Base-by-base conservation (phyloP, 1,140 invertebrate species). In the Trichoplusia ni region DNA sequence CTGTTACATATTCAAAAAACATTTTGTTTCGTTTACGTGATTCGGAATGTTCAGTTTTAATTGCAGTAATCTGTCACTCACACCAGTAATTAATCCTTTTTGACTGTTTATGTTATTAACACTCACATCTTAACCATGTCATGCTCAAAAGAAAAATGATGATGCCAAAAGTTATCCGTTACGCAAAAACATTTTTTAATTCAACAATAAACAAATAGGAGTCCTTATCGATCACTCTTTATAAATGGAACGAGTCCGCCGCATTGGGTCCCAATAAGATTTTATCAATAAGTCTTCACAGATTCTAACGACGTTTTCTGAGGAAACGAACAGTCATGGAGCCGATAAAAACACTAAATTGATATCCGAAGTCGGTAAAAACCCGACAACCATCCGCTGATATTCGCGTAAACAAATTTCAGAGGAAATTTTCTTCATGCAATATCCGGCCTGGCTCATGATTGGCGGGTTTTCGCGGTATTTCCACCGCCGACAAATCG, bases 351-450 rank as follows among this genome's bases (percentile, higher is more conserved):
- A 74, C 61, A 69, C 66, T 65, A 72, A 86, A 83, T 63, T 75
- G 81, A 87, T 85, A 79, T 87, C 83, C 84, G 79, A 69, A 73
- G 75, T 78, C 73, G 68, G 68, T 47, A 74, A 79, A 73, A 83
- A 84, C 76, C 64, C 72, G 61, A 81, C 82, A 74, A 79, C 80
- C 76, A 58, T 69, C 77, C 78, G 71, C 75, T 71, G 71, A n/a
- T n/a, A n/a, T 64, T 83, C 77, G 70, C 77, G 78, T 84, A 88
- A 89, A 86, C 83, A 88, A 89, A 82, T 88, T 72, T 89, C 75
- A 81, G 79, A 86, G 84, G 86, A 82, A 86, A 88, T 80, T 84
- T 85, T 81, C 77, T 82, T 81, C 71, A 83, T 81, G 70, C 74
- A 85, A 88, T 86, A 79, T 89, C 86, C 86, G 81, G 81, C 79